Percentiles rank a stretch among this genome's conserved stretches.
These are phyloP conservation scores for Porites divaricata DNA, from an alignment of 92 coral and sea anemone species.

Conservation along the genomic window DNA sequence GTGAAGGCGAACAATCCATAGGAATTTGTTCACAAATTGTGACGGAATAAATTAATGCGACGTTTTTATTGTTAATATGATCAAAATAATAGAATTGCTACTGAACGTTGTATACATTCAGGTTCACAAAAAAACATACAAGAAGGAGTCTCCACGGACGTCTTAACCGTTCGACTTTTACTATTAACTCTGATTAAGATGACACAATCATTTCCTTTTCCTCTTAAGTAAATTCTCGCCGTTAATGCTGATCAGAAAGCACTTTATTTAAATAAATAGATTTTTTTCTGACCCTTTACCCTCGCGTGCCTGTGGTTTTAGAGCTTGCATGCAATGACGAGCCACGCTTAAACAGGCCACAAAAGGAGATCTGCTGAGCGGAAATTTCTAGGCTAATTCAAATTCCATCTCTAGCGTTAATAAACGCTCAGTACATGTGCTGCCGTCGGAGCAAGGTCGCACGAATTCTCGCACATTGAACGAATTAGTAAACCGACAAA, in stretches of 20 bases:
- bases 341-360: neutral
- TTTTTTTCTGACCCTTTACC: neutral
- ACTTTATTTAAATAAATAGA: neutral
- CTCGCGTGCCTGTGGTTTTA: neutral
- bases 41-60: no score
- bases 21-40: no score
- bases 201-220: neutral
- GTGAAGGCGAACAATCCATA: no score
- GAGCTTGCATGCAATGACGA: neutral
- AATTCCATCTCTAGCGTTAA: neutral
- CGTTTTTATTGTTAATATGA: no score
- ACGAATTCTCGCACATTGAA: constrained; percentile 1
- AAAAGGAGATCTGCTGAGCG: neutral
- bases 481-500: neutral
- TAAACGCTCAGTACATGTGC: neutral
- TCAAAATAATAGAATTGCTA: no score
- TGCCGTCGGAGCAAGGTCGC: neutral
- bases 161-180: no score
- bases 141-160: no score
- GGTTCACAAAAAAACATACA: no score
- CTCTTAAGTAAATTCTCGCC: no score
- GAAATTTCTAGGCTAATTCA: constrained; percentile 12
- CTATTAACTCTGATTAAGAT: no score
- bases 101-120: no score
- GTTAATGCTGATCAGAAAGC: neutral